Evolutionary conservation across 1,140 invertebrate genomes (phyloP), one percentile per base, ranked within the genome.

Genomic region (Hyles euphorbiae): DNA sequence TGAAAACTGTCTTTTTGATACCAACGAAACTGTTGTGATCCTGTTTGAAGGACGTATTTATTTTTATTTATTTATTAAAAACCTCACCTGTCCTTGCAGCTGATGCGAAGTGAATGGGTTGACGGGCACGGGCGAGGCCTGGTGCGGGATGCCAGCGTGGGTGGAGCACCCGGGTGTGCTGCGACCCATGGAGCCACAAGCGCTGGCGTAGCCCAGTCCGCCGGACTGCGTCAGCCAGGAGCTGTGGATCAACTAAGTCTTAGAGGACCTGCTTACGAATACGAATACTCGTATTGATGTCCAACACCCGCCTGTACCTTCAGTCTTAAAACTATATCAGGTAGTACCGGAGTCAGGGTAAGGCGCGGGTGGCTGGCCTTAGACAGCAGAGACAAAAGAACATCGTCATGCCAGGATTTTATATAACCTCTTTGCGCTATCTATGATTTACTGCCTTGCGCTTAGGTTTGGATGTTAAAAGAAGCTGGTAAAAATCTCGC

Each of bases 51-150:
- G 12, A 48, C 12, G n/a, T 48, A 22, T 48, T 48, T n/a, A 8
- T 40, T 40, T 5, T 5, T 40, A 40, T 5, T 40, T 40, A 40
- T 40, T 40, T 40, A 40, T 40, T 40, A 40, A 11, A 48, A 11
- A 0, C 63, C 47, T 63, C 68, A 87, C 84, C 74, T 87, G 84
- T 36, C 78, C 78, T 47, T 87, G 84, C 6, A 86, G 56, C 69
- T 87, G 84, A 53, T 86, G 84, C 10, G 72, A 52, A 0, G 75
- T 68, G 51, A 86, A 87, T 1, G 82, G 81, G 55, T 82, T 83
- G 55, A 85, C 70, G 0, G 72, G 32, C 5, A 76, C 76, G 0
- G 81, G 75, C 0, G 83, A 76, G 2, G 81, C 60, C 66, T 87
- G 84, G 59, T 87, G 83, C 0, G 79, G 77, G 33, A 87, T 57